A percentile compares a stretch with the other conserved stretches of the same genome.
Evolutionary conservation across 2,113 vertebrate species (phyloP).

Genomic region (Dipodomys stephensi): DNA sequence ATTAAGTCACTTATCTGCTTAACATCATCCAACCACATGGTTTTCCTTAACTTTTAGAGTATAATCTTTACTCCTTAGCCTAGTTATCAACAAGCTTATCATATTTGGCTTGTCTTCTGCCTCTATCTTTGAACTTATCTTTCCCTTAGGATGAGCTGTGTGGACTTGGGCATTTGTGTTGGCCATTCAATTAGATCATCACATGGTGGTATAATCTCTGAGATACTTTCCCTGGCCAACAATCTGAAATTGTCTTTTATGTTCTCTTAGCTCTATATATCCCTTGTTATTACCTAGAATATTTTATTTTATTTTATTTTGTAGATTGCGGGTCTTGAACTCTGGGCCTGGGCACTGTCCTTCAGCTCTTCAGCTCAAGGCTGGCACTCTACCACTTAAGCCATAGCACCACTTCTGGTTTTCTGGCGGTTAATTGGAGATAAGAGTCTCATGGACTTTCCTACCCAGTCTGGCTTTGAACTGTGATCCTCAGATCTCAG

Average conservation of each 20-base stretch:
- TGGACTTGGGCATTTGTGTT: neutral
- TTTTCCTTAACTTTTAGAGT: neutral
- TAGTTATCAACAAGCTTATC: neutral
- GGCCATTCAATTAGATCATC: neutral
- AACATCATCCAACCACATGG: neutral
- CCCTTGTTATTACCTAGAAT: neutral
- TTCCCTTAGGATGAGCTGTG: neutral
- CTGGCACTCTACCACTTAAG: too few species aligned
- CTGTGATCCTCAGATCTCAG: too few species aligned
- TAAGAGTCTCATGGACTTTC: too few species aligned
- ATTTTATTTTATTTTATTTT: too few species aligned
- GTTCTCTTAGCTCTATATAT: neutral
- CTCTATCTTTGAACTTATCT: neutral
- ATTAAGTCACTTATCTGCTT: neutral
- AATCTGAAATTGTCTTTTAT: neutral
- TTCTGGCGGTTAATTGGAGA: too few species aligned
- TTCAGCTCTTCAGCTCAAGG: too few species aligned
- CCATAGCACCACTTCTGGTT: too few species aligned
- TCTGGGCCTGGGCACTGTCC: too few species aligned
- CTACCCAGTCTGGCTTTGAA: too few species aligned
- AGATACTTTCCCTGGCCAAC: neutral
- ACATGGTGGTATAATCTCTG: neutral
- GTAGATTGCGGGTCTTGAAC: too few species aligned
- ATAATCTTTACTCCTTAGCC: neutral
- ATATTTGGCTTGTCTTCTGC: neutral